Percentiles rank a stretch among this genome's conserved stretches.
These are phyloP conservation scores for Nomada flava DNA, from an alignment of 2,888 invertebrate species.

Conservation along the genomic window DNA sequence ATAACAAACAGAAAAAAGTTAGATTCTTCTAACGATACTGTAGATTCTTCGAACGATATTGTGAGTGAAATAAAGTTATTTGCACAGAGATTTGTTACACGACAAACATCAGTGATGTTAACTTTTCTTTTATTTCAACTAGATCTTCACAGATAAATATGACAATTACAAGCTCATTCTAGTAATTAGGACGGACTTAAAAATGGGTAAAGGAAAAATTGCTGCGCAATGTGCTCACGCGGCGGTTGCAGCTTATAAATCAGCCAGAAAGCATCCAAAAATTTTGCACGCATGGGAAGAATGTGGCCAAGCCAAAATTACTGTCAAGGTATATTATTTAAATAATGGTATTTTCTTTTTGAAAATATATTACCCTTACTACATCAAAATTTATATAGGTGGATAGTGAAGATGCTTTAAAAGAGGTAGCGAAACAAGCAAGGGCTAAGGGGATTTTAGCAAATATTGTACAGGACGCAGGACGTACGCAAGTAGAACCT, in stretches of 20 bases:
- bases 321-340: slow-evolving; percentile 87
- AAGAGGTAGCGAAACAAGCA: slow-evolving; percentile 89
- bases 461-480: slow-evolving; percentile 94
- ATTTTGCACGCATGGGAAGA: slow-evolving; percentile 88
- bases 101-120: no score
- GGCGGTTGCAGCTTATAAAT: slow-evolving; percentile 94
- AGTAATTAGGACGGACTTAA: slow-evolving; percentile 94
- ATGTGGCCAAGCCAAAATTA: slow-evolving; percentile 94
- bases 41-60: slow-evolving; percentile 44
- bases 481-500: slow-evolving; percentile 95
- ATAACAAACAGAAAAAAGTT: slow-evolving; percentile 37
- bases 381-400: slow-evolving; percentile 80
- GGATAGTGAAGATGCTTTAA: slow-evolving; percentile 91
- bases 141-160: slow-evolving; percentile 42
- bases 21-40: slow-evolving; percentile 18
- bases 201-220: slow-evolving; percentile 98
- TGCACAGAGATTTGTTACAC: no score
- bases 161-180: slow-evolving; percentile 92
- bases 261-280: slow-evolving; percentile 88
- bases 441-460: slow-evolving; percentile 89
- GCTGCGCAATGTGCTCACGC: slow-evolving; percentile 98
- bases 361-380: slow-evolving; percentile 18
- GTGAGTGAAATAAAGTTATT: slow-evolving; percentile 29
- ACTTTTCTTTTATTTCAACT: slow-evolving; percentile 6
- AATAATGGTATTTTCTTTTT: background rate